Evolutionary conservation across 1,140 invertebrate genomes (phyloP), one percentile per base, ranked within the genome.

Genomic region (Zophobas morio): DNA sequence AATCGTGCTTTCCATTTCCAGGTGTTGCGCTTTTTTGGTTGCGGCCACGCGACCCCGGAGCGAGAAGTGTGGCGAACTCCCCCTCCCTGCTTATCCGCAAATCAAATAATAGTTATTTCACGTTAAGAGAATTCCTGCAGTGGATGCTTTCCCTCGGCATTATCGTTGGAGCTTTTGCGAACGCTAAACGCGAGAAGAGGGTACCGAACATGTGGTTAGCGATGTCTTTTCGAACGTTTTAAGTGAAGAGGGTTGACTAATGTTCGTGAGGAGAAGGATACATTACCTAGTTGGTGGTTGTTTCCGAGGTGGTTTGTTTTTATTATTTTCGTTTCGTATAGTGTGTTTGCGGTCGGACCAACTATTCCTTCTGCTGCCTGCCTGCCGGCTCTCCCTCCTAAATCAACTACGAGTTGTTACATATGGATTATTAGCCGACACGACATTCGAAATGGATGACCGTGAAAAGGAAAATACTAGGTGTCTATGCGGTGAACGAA

Each of bases 161-260:
- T 51, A 51, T 4, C 49, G 49, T 20, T 8, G 2, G 49, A 20
- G 49, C 49, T 51, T 51, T 51, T n/a, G 49, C 49, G 49, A 51
- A 20, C 4, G 46, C 42, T 36, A 36, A 53, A 60, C 33, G 47
- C n/a, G 49, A 51, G 36, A 37, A 37, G 35, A 32, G 37, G 60
- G 60, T 34, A 66, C 8, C 8, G 60, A 71, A 70, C 74, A 71
- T 79, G 78, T 76, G 78, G 78, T 79, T 73, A 70, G 35, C 74
- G 42, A 42, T 79, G 74, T 79, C 78, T 73, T 79, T 79, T 76
- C 54, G 54, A 42, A 76, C 74, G 74, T 73, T 79, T 47, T 73
- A 71, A 76, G 78, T 79, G 78, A 79, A 79, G 57, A 79, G 78
- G 78, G 78, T 78, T 78, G 77, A 78, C 77, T 78, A 70, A 77